phyloP scores from a whole-genome alignment of 2,113 vertebrate genomes.

The Neomonachus schauinslandi region DNA sequence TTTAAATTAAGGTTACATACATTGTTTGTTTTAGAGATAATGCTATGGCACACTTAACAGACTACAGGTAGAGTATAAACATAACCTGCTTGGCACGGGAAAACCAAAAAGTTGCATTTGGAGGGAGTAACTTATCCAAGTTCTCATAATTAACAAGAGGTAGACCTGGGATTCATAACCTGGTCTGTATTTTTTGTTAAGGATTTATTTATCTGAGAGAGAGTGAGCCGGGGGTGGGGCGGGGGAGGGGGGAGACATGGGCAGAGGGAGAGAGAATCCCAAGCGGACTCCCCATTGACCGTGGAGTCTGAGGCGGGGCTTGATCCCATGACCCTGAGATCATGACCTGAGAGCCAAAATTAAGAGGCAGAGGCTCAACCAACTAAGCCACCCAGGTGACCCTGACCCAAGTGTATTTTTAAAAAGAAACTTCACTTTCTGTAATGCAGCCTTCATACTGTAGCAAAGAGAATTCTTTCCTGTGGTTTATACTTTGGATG shows the following conservation, averaged over 20 bases:
- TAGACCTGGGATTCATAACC: neutral
- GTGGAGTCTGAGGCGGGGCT: neutral
- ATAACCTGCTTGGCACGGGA: neutral
- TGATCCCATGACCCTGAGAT: neutral
- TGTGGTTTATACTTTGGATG: neutral
- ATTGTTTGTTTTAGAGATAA: neutral
- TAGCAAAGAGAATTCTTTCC: neutral
- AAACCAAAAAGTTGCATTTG: neutral
- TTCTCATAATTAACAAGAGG: conserved; percentile 17
- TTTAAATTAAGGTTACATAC: neutral
- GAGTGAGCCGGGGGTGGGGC: neutral
- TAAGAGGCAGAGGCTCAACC: neutral
- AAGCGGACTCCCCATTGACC: neutral
- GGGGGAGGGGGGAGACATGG: neutral
- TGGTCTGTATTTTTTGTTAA: neutral
- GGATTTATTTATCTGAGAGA: neutral
- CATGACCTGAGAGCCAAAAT: neutral
- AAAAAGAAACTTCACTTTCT: neutral
- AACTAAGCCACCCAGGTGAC: neutral
- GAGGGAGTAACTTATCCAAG: neutral
- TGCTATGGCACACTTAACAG: neutral
- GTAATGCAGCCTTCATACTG: neutral
- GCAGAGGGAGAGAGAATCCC: neutral
- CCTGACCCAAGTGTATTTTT: neutral
- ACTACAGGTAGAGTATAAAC: neutral